Base-by-base conservation (phyloP, 2,888 invertebrate genomes). In the Dicyrtomina minuta region DNA sequence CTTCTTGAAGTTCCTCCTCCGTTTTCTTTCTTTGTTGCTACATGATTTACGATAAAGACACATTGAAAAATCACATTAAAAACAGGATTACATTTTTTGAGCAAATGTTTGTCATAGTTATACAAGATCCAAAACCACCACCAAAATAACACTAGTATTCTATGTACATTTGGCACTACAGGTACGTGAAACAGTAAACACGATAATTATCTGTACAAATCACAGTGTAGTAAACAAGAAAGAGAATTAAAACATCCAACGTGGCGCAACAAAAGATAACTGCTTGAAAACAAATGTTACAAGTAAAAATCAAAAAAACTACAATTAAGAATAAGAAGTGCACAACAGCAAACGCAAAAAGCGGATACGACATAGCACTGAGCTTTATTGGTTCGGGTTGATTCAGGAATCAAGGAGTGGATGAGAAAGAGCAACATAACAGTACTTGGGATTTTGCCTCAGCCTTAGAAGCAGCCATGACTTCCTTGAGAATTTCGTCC, bases 1-100 rank as follows among this genome's bases (percentile, higher is more conserved):
- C 97, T 81, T 99, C 99, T 80, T 89, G 89, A 4, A 93, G 83
- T 80, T 93, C 93, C 78, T 91, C 90, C 58, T 91, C 91, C n/a
- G 88, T 88, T 82, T 92, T 92, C 49, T 89, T 84, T 12, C 87
- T 86, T 27, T 89, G 88, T 39, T 51, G 53, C 26, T 64, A 39
- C 20, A 41, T 6, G 26, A 17, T 55, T 51, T 49, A 49, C 33
- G 20, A 49, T 43, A 58, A 39, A 27, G 10, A 13, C 13, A 43
- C 33, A 33, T 33, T 33, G 33, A 33, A 33, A 33, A 3, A 27
- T 33, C 22, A 55, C 27, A 55, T 17, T 3, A 4, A 17, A 5
- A 20, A 62, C 51, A 3, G 33, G 60, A 33, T 33, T 33, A 33
- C 33, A 5, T 5, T 33, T 33, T 33, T 33, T 8, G 33, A 33